Evolutionary conservation across 2,113 vertebrate genomes (phyloP).

Genomic region (Aplodontia rufa): DNA sequence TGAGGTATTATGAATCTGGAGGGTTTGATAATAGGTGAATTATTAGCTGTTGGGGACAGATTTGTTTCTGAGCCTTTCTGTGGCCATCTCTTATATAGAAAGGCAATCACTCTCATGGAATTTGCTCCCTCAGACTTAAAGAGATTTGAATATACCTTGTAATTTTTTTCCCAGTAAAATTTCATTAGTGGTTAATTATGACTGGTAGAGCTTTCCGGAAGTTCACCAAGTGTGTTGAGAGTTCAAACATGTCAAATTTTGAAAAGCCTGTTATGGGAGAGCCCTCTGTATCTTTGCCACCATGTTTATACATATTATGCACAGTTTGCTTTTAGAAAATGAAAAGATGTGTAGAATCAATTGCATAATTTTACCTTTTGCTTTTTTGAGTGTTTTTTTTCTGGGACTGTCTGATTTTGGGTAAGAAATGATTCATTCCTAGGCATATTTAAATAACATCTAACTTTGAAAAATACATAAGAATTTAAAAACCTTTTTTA

Average conservation of each 20-base stretch:
- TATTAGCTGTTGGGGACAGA: constrained; percentile 86
- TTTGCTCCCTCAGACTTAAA: constrained; percentile 75
- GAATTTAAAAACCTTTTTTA: not conserved
- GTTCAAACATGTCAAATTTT: constrained; percentile 73
- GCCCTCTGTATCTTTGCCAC: not conserved
- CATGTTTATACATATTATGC: not conserved
- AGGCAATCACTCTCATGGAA: constrained; percentile 79
- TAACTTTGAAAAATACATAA: not conserved
- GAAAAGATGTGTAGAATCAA: not conserved
- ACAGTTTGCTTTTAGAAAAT: not conserved
- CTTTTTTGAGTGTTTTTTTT: not conserved
- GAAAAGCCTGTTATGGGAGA: constrained; percentile 19
- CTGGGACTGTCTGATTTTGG: not conserved
- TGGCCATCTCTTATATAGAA: constrained; percentile 79
- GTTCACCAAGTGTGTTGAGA: constrained; percentile 75
- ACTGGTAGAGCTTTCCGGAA: constrained; percentile 78
- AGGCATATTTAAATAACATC: not conserved
- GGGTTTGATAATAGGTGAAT: constrained; percentile 85
- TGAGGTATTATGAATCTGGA: constrained; percentile 79
- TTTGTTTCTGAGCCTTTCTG: constrained; percentile 83
- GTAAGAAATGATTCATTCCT: constrained; percentile 15
- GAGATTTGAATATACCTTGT: constrained; percentile 61
- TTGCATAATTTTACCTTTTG: constrained; percentile 17
- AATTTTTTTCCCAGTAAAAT: constrained; percentile 66
- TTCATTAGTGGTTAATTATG: constrained; percentile 80